phyloP scores from a whole-genome alignment of 2,888 invertebrate genomes.

The Hyles lineata region DNA sequence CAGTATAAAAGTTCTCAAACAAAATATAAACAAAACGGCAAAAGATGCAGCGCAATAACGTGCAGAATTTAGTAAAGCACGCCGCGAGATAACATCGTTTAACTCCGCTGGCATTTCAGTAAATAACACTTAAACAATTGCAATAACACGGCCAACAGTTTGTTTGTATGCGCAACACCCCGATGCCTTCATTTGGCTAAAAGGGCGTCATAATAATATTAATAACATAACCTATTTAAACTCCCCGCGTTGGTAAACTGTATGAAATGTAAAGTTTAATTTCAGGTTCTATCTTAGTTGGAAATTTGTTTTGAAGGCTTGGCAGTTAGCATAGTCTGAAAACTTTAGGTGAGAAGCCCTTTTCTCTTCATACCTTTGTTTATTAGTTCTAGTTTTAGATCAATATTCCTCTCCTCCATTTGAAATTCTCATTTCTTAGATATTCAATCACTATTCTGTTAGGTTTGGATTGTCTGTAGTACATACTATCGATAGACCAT shows the following conservation, averaged over 20 bases:
- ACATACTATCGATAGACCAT: too few relatives aligned
- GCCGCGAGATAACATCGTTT: conserved; percentile 25
- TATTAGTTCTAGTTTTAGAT: too few relatives aligned
- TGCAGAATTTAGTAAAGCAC: conserved; percentile 11
- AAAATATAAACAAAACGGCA: background rate
- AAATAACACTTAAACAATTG: conserved; percentile 24
- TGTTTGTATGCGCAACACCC: background rate
- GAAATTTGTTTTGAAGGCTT: too few relatives aligned
- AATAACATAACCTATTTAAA: background rate
- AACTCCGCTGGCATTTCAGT: conserved; percentile 22
- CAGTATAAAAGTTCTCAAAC: background rate
- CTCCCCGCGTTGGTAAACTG: background rate
- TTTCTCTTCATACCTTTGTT: too few relatives aligned
- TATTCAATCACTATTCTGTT: too few relatives aligned
- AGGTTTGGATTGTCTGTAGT: too few relatives aligned
- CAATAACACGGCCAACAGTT: conserved; percentile 4
- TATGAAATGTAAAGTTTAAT: background rate
- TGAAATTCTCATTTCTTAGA: too few relatives aligned
- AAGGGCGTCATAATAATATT: conserved; percentile 9
- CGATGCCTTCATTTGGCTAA: conserved; percentile 18
- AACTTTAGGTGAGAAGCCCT: too few relatives aligned
- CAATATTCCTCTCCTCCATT: too few relatives aligned
- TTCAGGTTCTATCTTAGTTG: too few relatives aligned
- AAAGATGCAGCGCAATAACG: conserved; percentile 18
- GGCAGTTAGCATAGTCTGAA: too few relatives aligned